Conservation (phyloP, 2,888 invertebrate species). For the Morpho achilles region DNA sequence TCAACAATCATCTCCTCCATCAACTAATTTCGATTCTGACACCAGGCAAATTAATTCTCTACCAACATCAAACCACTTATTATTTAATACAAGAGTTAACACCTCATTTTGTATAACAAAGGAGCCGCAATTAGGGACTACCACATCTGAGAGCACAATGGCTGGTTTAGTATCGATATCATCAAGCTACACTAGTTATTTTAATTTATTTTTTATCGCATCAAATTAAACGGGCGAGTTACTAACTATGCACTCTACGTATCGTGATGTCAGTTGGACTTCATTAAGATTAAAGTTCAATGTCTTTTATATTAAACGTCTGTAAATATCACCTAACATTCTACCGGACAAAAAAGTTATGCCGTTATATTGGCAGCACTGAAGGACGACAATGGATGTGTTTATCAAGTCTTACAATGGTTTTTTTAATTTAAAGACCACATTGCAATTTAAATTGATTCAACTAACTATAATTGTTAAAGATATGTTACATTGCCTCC, state of each 20-base stretch:
- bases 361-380: constrained; percentile 1
- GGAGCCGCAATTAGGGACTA: constrained; percentile 71
- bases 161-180: constrained; percentile 67
- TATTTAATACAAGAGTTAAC: constrained; percentile 76
- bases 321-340: constrained; percentile 7
- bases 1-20: constrained; percentile 23
- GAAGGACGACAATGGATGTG: constrained; percentile 1
- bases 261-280: constrained; percentile 53
- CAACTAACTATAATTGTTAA: too few species aligned
- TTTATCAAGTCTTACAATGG: background rate
- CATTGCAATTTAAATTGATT: too few species aligned
- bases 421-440: background rate
- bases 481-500: too few species aligned
- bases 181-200: constrained; percentile 62
- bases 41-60: constrained; percentile 45
- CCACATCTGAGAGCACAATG: constrained; percentile 65
- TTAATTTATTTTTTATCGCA: constrained; percentile 77
- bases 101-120: constrained; percentile 78
- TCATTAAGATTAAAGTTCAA: constrained; percentile 68
- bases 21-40: constrained; percentile 49
- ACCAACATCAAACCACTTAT: constrained; percentile 61
- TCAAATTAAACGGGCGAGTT: constrained; percentile 68
- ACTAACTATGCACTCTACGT: constrained; percentile 54
- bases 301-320: constrained; percentile 54
- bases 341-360: background rate